Percentiles rank a stretch among this genome's conserved stretches.
phyloP scores from a whole-genome alignment of 2,888 invertebrate genomes.

The Chorisops tibialis region DNA sequence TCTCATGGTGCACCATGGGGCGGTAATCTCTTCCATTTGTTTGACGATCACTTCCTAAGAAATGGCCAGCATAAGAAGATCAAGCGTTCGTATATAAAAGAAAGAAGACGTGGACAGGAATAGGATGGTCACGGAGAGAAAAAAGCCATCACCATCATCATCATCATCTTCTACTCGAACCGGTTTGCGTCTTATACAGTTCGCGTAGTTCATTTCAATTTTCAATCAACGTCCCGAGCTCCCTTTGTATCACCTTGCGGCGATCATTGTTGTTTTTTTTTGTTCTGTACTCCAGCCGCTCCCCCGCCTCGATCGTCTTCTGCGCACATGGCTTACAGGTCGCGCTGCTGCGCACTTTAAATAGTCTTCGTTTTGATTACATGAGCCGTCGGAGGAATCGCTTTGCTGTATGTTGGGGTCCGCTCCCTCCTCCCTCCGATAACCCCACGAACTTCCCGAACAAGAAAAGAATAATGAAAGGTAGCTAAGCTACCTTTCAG shows the following conservation, averaged over 20 bases:
- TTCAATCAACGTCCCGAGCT: constrained; percentile 30
- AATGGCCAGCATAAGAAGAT: too few relatives aligned
- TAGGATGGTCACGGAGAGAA: constrained; percentile 2
- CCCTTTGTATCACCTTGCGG: constrained; percentile 30
- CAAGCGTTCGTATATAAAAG: too few relatives aligned
- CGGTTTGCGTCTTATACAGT: constrained; percentile 21
- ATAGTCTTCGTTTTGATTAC: too few relatives aligned
- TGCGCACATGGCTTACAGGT: neutral
- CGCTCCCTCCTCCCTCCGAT: too few relatives aligned
- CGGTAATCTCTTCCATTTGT: too few relatives aligned
- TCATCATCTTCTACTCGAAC: neutral
- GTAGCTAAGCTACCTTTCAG: neutral
- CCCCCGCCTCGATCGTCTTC: neutral
- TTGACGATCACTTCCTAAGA: too few relatives aligned
- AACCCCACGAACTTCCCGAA: too few relatives aligned
- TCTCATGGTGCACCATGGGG: too few relatives aligned
- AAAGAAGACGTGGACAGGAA: neutral
- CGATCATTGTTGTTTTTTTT: neutral
- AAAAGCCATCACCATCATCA: neutral
- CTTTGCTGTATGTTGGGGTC: too few relatives aligned
- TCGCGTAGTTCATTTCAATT: constrained; percentile 23
- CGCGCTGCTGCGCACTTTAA: too few relatives aligned
- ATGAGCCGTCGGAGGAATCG: too few relatives aligned
- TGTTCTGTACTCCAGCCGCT: neutral
- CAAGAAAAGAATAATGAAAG: too few relatives aligned